These are phyloP conservation scores for Acanthurus leucopareius DNA, from an alignment of 2,797 vertebrate species.

Conservation along the genomic window DNA sequence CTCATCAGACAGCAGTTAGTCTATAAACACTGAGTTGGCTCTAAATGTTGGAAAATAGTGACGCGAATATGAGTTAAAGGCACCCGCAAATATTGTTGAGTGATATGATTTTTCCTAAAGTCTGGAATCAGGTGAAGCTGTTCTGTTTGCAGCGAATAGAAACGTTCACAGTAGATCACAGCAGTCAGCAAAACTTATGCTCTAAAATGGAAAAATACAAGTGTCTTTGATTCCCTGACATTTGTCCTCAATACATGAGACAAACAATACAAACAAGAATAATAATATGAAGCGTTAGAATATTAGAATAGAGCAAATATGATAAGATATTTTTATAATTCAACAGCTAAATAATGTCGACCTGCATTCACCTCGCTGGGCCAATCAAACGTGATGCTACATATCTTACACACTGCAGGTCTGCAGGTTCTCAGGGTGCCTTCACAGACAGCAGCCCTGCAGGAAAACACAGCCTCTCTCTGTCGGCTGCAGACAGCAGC, in stretches of 20 bases:
- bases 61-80: conserved; percentile 61
- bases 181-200: conserved; percentile 36
- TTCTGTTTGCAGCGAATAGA: conserved; percentile 35
- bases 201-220: conserved; percentile 67
- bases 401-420: neutral
- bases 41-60: neutral
- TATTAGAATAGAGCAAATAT: conserved; percentile 25
- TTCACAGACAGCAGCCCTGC: conserved; percentile 8
- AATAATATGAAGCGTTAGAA: neutral
- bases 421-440: neutral
- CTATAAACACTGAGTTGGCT: neutral
- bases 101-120: conserved; percentile 4
- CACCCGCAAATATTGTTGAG: conserved; percentile 50
- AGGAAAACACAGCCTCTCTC: conserved; percentile 15
- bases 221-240: conserved; percentile 64
- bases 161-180: conserved; percentile 64
- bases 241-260: conserved; percentile 42
- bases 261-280: conserved; percentile 36
- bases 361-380: too few relatives aligned
- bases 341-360: too few relatives aligned
- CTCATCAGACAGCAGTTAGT: neutral
- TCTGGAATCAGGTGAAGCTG: neutral
- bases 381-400: neutral
- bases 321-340: too few relatives aligned
- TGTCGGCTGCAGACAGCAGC: conserved; percentile 18